Base-by-base conservation (phyloP, 37 sponge, comb jelly and placozoan genomes). In the Cladorhizidae sp. region DNA sequence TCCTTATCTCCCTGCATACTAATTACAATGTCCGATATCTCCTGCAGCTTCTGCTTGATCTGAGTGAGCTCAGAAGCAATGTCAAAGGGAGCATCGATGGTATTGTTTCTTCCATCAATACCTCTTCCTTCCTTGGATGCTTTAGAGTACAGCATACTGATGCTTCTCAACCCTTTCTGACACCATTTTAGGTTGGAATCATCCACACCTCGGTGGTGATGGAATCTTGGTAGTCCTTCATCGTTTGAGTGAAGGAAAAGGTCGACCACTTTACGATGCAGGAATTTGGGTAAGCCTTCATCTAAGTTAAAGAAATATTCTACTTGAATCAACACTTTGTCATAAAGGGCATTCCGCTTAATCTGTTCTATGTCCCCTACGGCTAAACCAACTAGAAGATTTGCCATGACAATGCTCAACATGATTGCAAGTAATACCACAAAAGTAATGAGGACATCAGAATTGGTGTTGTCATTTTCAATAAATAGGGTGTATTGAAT, bases 351-450 rank as follows among this genome's bases (percentile, higher is more conserved):
- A 78, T 88, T 88, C 64, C 52, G 41, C 41, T 85, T 81, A 55
- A 91, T 81, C 23, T 62, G 56, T 18, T 84, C 94, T 52, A 93
- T 96, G 59, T 94, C 92, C 9, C 95, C 97, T 65, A 96, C 97
- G 72, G 97, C 95, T 39, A 96, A 57, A 82, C 92, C 97, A 74
- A 96, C 86, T 28, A 96, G 87, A 40, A 96, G 72, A 57, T 96
- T 96, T 45, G 69, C 83, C 25, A 96, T 49, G 3, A 87, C 77
- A 69, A 96, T 85, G 3, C 79, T 67, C 67, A 67, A 26, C 67
- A 67, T 67, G 67, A 67, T 38, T 36, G 67, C 38, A 26, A 36
- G 26, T 15, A 67, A 3, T 32, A 15, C 17, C 38, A 67, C 26
- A 25, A 58, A 5, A 5, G 14, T 21, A 58, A 45, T 86, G 75